Conservation (phyloP, 2,113 vertebrate genomes). For the Lanius collurio region DNA sequence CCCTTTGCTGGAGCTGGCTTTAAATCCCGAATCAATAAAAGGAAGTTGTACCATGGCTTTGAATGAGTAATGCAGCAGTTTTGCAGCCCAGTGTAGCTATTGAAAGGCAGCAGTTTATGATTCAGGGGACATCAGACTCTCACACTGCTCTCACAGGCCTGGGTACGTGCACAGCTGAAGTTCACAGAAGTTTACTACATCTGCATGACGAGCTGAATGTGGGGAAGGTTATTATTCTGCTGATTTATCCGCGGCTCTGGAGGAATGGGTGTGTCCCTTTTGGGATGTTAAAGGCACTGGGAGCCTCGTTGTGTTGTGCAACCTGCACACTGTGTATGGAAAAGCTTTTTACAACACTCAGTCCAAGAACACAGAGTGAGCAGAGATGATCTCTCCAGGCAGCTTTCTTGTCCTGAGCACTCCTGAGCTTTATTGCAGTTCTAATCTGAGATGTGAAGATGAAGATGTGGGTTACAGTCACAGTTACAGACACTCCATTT, state of each 20-base stretch:
- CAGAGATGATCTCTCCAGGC: neutral
- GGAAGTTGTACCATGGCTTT: neutral
- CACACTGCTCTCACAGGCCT: neutral
- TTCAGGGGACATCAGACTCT: neutral
- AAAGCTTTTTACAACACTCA: neutral
- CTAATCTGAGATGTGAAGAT: neutral
- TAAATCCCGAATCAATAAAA: neutral
- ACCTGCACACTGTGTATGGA: accelerated
- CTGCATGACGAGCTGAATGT: neutral
- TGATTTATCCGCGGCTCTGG: neutral
- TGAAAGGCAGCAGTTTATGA: neutral
- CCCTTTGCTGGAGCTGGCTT: neutral
- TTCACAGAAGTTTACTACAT: neutral
- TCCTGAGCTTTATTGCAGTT: neutral
- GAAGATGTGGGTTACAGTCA: neutral
- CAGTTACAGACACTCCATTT: neutral
- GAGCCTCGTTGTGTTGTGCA: neutral
- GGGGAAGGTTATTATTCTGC: neutral
- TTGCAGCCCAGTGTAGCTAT: neutral
- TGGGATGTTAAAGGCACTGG: neutral
- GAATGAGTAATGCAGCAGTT: neutral
- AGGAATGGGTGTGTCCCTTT: neutral
- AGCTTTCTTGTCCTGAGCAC: neutral
- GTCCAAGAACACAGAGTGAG: neutral
- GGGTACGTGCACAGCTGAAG: neutral